These are phyloP conservation scores for Drosophila subquinaria DNA, from an alignment of 2,888 invertebrate genomes.

Conservation along the genomic window DNA sequence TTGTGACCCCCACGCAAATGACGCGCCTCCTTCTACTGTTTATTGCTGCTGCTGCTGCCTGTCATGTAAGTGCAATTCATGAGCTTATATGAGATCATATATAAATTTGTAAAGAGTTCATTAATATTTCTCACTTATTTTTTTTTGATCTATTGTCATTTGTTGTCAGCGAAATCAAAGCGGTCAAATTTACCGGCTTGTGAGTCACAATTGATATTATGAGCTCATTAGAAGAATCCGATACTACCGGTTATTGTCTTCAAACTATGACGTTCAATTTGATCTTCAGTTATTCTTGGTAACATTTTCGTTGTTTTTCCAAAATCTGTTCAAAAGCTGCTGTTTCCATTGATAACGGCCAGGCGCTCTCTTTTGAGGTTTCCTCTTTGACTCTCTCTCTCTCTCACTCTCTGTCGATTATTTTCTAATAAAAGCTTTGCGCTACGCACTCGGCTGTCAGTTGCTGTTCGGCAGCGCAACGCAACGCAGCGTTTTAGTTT, in stretches of 20 bases:
- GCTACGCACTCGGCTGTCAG: conserved; percentile 48
- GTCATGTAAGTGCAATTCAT: conserved; percentile 48
- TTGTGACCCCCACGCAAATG: conserved; percentile 41
- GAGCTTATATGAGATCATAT: conserved; percentile 58
- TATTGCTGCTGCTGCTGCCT: conserved; percentile 14
- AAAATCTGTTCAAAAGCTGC: conserved; percentile 3
- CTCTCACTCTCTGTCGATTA: conserved; percentile 1
- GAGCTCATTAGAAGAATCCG: conserved; percentile 56
- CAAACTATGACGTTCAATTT: conserved; percentile 55
- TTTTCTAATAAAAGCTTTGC: conserved; percentile 65
- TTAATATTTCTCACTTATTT: conserved; percentile 11
- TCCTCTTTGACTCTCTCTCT: conserved; percentile 7
- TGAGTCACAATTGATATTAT: conserved; percentile 58
- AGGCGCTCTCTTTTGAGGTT: neutral
- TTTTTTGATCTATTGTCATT: conserved; percentile 54
- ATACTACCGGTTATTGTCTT: conserved; percentile 39
- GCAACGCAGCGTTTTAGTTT: conserved; percentile 50
- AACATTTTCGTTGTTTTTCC: conserved; percentile 25
- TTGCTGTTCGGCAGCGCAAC: conserved; percentile 69
- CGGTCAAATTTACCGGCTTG: conserved; percentile 45
- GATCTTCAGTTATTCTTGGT: conserved; percentile 25
- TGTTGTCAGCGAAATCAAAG: conserved; percentile 50
- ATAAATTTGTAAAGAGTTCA: conserved; percentile 41
- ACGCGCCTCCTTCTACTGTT: conserved; percentile 18
- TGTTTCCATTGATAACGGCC: conserved; percentile 29